phyloP scores from a whole-genome alignment of 1,140 invertebrate species.

The Leucophenga varia region DNA sequence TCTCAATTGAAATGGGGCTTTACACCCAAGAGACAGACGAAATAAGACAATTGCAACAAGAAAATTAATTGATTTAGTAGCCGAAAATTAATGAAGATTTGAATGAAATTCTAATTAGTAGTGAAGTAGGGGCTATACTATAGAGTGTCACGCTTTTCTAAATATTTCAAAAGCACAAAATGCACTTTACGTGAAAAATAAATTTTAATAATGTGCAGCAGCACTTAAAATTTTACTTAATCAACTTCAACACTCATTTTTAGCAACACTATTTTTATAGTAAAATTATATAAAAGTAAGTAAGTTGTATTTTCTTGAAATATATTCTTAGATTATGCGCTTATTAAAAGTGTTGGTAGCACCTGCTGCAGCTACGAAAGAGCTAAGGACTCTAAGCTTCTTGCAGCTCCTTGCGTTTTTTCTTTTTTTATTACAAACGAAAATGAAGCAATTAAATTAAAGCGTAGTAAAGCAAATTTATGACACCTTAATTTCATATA shows the following conservation, averaged over 20 bases:
- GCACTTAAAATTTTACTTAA: slow-evolving; percentile 20
- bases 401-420: slow-evolving; percentile 36
- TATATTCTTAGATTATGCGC: not conserved
- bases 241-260: not conserved
- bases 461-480: slow-evolving; percentile 51
- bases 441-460: slow-evolving; percentile 50
- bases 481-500: slow-evolving; percentile 54
- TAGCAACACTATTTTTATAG: too few relatives aligned
- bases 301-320: too few relatives aligned
- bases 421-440: too few relatives aligned
- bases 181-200: slow-evolving; percentile 18
- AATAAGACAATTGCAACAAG: too few relatives aligned
- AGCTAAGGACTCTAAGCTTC: too few relatives aligned
- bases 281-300: too few relatives aligned
- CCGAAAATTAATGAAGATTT: slow-evolving; percentile 38
- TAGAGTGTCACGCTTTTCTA: too few relatives aligned
- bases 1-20: too few relatives aligned
- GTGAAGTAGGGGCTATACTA: too few relatives aligned
- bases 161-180: too few relatives aligned
- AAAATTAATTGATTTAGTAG: slow-evolving; percentile 51
- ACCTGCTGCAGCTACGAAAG: slow-evolving; percentile 24
- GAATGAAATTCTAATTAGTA: slow-evolving; percentile 47
- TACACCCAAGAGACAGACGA: too few relatives aligned
- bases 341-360: slow-evolving; percentile 9
- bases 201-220: slow-evolving; percentile 53